phyloP scores from a whole-genome alignment of 2,113 vertebrate genomes.

The Ibidorhyncha struthersii region DNA sequence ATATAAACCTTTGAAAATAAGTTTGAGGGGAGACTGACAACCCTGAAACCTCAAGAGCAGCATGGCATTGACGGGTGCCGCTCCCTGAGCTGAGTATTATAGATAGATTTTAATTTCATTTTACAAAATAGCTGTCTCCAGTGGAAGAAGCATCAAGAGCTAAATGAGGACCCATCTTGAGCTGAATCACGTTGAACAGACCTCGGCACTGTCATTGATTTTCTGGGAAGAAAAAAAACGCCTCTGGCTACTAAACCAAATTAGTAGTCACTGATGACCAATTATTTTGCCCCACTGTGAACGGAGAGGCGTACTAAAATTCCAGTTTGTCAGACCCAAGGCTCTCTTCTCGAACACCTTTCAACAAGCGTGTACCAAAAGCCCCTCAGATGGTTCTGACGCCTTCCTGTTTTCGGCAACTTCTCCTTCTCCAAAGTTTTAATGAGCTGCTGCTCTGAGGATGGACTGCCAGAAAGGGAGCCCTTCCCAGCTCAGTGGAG shows the following conservation, averaged over 20 bases:
- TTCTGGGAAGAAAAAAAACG: slow-evolving; percentile 81
- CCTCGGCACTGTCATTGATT: slow-evolving; percentile 82
- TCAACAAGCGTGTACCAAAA: slow-evolving; percentile 74
- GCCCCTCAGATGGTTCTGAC: slow-evolving; percentile 72
- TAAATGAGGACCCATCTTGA: slow-evolving; percentile 74
- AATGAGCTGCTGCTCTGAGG: slow-evolving; percentile 78
- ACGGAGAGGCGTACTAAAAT: slow-evolving; percentile 75
- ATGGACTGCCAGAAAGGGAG: slow-evolving; percentile 68
- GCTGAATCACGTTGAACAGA: slow-evolving; percentile 73
- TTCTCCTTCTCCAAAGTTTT: slow-evolving; percentile 80
- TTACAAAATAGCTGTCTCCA: slow-evolving; percentile 83
- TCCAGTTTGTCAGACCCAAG: slow-evolving; percentile 84
- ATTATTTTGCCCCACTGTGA: slow-evolving; percentile 84
- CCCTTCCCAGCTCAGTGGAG: neutral
- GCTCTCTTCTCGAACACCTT: slow-evolving; percentile 79
- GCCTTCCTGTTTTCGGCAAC: slow-evolving; percentile 69
- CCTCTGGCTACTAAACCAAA: slow-evolving; percentile 86
- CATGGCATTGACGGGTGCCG: slow-evolving; percentile 15
- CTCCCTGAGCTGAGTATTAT: slow-evolving; percentile 12
- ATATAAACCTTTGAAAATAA: slow-evolving; percentile 47
- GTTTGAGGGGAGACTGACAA: slow-evolving; percentile 53
- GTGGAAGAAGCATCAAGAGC: slow-evolving; percentile 74
- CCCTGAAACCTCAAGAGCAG: slow-evolving; percentile 42
- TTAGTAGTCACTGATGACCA: slow-evolving; percentile 89
- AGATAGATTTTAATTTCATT: slow-evolving; percentile 80